A percentile compares a stretch with the other conserved stretches of the same genome.
phyloP scores from a whole-genome alignment of 2,888 invertebrate genomes.

The Hetaerina titia region DNA sequence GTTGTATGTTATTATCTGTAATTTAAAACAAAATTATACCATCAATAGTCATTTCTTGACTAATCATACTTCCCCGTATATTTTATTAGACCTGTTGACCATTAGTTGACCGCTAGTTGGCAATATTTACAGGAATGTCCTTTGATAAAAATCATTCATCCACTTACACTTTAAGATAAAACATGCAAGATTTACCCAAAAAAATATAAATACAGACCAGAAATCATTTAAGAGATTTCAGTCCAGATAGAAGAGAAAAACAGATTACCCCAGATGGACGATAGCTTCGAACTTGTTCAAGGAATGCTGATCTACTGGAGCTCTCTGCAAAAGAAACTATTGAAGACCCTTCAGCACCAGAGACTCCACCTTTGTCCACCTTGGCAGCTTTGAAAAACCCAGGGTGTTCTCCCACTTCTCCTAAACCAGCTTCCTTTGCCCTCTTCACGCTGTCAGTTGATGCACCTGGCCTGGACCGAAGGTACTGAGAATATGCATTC shows the following conservation, averaged over 20 bases:
- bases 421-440: slow-evolving; percentile 84
- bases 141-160: too few species aligned
- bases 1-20: too few species aligned
- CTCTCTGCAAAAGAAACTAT: not conserved
- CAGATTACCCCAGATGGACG: slow-evolving; percentile 85
- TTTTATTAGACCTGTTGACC: too few species aligned
- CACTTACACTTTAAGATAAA: too few species aligned
- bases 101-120: too few species aligned
- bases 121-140: too few species aligned
- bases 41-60: too few species aligned
- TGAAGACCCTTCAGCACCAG: not conserved
- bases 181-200: too few species aligned
- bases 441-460: slow-evolving; percentile 93
- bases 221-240: not conserved
- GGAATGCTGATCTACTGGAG: slow-evolving; percentile 77
- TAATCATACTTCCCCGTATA: too few species aligned
- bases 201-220: too few species aligned
- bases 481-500: slow-evolving; percentile 95
- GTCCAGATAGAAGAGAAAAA: not conserved
- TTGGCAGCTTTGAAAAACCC: slow-evolving; percentile 78
- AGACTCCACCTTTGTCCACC: slow-evolving; percentile 74
- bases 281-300: slow-evolving; percentile 86
- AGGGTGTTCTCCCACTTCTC: slow-evolving; percentile 83
- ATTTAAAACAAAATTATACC: too few species aligned
- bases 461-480: slow-evolving; percentile 91